These are phyloP conservation scores for Galemys pyrenaicus DNA, from an alignment of 2,113 vertebrate genomes.

Conservation along the genomic window DNA sequence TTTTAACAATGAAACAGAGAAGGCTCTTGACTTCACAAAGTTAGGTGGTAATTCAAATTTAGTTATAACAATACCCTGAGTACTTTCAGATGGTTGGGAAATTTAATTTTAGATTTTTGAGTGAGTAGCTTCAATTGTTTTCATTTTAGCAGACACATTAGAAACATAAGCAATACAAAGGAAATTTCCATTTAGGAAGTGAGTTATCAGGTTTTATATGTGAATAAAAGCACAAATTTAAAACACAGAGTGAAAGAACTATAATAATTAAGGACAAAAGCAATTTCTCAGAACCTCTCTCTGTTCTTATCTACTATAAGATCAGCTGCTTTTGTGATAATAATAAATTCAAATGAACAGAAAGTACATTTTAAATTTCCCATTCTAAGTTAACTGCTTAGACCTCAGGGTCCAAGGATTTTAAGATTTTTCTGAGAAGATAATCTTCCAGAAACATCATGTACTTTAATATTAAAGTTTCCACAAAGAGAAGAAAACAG, in stretches of 20 bases:
- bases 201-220: not conserved
- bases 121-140: not conserved
- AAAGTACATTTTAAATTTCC: not conserved
- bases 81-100: not conserved
- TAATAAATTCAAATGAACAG: not conserved
- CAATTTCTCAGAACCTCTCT: not conserved
- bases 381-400: not conserved
- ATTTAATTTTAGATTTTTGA: not conserved
- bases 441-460: not conserved
- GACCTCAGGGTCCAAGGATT: not conserved
- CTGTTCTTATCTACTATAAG: not conserved
- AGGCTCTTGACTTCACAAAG: not conserved
- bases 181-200: not conserved
- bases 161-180: not conserved
- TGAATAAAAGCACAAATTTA: not conserved
- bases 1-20: not conserved
- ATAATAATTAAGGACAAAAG: not conserved
- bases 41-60: not conserved
- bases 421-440: not conserved
- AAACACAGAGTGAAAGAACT: not conserved
- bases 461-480: not conserved
- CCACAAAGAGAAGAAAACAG: not conserved
- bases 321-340: not conserved
- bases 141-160: not conserved
- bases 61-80: not conserved